Evolutionary conservation across 2,113 vertebrate genomes (phyloP).

Genomic region (Thinocorus orbignyianus): DNA sequence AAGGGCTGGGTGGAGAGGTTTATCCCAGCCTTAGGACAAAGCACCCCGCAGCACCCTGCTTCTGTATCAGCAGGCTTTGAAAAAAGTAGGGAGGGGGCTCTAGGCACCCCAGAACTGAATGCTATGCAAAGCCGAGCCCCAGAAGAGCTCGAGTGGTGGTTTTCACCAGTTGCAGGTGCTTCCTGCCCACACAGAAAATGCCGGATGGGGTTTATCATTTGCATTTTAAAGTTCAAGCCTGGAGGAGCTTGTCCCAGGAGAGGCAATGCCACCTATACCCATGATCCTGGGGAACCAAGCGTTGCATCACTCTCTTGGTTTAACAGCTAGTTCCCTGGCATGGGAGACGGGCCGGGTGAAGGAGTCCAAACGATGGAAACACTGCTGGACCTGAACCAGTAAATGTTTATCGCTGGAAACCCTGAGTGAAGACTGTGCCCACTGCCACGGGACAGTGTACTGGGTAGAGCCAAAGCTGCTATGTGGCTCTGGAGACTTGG

Average conservation of each 20-base stretch:
- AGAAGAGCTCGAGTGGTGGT: not conserved
- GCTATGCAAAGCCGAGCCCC: not conserved
- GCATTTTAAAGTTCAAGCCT: not conserved
- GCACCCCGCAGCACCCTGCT: not conserved
- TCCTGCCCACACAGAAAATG: not conserved
- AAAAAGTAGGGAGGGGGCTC: not conserved
- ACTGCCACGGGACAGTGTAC: not conserved
- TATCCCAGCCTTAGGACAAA: not conserved
- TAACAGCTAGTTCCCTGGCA: not conserved
- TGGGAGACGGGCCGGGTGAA: rapidly evolving
- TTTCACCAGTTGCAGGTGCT: not conserved
- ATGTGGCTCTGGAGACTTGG: not conserved
- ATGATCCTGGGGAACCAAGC: rapidly evolving
- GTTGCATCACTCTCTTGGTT: not conserved
- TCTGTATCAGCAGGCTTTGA: not conserved
- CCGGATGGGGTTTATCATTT: not conserved
- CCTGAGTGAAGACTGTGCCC: rapidly evolving
- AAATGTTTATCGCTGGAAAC: not conserved
- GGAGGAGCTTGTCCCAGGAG: not conserved
- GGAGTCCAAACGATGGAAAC: not conserved
- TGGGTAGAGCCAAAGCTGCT: not conserved
- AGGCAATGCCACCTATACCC: not conserved
- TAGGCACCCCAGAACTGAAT: not conserved
- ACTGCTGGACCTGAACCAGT: not conserved
- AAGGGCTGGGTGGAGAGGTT: not conserved